phyloP scores from a whole-genome alignment of 2,113 vertebrate species.

The Amphilophus citrinellus region DNA sequence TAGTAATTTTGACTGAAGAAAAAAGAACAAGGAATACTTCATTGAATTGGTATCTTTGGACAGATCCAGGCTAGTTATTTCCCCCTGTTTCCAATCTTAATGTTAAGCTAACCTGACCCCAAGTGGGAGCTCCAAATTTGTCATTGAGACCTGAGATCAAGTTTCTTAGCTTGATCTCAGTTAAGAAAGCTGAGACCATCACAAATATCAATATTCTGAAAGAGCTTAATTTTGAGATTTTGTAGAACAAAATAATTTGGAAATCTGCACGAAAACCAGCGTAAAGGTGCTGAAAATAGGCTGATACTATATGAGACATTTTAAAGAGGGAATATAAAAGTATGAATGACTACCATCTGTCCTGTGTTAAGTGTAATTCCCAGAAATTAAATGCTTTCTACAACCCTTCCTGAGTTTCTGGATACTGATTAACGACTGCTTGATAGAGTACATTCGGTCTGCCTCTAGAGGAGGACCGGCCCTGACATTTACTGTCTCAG shows the following conservation, averaged over 20 bases:
- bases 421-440: constrained; percentile 8
- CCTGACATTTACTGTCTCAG: constrained; percentile 7
- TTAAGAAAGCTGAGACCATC: background rate
- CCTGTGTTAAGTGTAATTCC: background rate
- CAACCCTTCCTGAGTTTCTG: background rate
- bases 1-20: too few species aligned
- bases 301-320: background rate
- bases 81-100: background rate
- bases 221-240: background rate
- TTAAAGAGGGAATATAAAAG: background rate
- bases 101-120: background rate
- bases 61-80: background rate
- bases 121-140: background rate
- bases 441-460: background rate
- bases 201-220: background rate
- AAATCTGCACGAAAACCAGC: background rate
- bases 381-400: constrained; percentile 1
- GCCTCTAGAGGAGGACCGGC: background rate
- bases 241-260: background rate
- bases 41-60: background rate
- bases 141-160: background rate
- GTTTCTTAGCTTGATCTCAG: too few species aligned
- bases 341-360: constrained; percentile 12
- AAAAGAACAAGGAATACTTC: background rate
- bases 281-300: background rate